Evolutionary conservation across 2,888 invertebrate genomes (phyloP).

Genomic region (Perdita meconis): DNA sequence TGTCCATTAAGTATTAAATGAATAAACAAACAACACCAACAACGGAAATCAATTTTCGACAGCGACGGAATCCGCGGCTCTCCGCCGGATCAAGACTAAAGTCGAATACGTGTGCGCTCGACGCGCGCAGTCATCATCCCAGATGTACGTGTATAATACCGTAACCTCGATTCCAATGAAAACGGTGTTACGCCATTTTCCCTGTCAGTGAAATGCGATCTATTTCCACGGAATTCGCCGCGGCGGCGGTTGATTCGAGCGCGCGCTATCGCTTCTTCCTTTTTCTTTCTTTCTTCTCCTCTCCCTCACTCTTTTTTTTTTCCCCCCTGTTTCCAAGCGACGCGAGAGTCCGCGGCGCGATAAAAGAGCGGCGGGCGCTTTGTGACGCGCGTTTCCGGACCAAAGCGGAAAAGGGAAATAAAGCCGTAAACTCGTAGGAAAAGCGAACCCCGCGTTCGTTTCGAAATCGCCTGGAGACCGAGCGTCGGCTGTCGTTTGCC

Average conservation of each 20-base stretch:
- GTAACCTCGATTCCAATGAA: constrained; percentile 68
- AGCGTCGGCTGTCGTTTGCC: constrained; percentile 14
- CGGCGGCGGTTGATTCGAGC: constrained; percentile 3
- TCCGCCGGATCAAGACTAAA: background rate
- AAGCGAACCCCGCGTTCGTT: constrained; percentile 4
- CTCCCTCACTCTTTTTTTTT: no score
- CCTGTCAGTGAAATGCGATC: constrained; percentile 57
- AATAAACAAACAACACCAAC: no score
- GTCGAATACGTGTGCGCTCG: constrained; percentile 32
- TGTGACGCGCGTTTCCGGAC: background rate
- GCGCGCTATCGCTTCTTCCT: background rate
- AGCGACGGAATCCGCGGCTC: background rate
- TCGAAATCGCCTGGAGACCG: background rate
- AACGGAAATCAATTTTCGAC: no score
- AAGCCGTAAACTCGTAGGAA: background rate
- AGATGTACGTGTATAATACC: constrained; percentile 56
- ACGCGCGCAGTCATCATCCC: constrained; percentile 26
- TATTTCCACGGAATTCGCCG: constrained; percentile 40
- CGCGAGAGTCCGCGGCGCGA: constrained; percentile 3
- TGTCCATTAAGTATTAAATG: no score
- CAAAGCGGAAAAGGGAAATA: background rate
- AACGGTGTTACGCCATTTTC: constrained; percentile 65
- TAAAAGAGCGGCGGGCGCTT: constrained; percentile 14
- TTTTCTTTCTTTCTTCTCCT: background rate
- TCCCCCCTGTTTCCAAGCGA: no score